Base-by-base conservation (phyloP, 2,797 vertebrate genomes). In the Microchirus variegatus region DNA sequence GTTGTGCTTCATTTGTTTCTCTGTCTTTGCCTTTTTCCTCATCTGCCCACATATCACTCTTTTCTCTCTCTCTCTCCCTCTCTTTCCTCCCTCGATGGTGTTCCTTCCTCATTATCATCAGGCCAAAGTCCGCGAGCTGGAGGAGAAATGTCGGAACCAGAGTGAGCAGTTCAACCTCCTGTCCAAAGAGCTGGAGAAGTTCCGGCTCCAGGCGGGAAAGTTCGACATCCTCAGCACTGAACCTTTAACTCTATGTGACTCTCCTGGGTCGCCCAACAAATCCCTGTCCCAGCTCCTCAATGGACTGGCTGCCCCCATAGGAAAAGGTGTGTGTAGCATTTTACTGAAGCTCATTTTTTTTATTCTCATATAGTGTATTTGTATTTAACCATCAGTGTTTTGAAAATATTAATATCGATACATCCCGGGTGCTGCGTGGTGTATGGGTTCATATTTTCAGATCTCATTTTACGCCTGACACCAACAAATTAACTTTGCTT, bases 141-240 rank as follows among this genome's bases (percentile, higher is more conserved):
- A 99, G 91, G 95, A 97, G 81, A 97, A 97, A 95, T 99, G 98
- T 77, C 94, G 96, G 79, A 87, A 72, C 0, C 98, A 99, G 92
- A 97, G 96, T 76, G 96, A 99, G 83, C 98, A 99, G 87, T 99
- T 98, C 93, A 95, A 96, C 89, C 94, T 97, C 82, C 92, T 99
- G 83, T 98, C 97, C 6, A 93, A 94, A 88, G 97, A 98, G 87
- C 93, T 99, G 91, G 95, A 98, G 88, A 92, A 90, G 69, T 97
- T 98, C 86, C 94, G 97, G 53, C 93, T 95, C 85, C 96, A 97
- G 84, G 92, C 97, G 0, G 95, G 97, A 58, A 95, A 91, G 80
- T 94, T 96, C 57, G 95, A 98, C 54, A 95, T 98, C 63, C 92
- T 96, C 63, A 92, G 93, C 70, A 84, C 93, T 70, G 89, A 86